Evolutionary conservation across 2,888 invertebrate species (phyloP).

Genomic region (Cantharis flavilabris): DNA sequence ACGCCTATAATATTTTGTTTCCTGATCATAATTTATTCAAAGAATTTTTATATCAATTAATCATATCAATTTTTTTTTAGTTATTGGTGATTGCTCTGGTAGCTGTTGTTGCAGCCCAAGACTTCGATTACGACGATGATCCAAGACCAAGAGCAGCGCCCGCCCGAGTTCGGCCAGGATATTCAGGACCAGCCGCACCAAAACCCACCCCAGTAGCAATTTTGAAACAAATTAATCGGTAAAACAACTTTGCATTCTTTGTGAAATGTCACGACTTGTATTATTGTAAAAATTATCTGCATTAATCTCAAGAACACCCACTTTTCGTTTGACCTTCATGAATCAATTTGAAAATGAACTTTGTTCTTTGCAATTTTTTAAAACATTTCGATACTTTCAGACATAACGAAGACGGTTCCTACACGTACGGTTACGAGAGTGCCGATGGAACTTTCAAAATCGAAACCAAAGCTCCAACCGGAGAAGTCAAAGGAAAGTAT

Average conservation of each 20-base stretch:
- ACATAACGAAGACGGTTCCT: constrained; percentile 88
- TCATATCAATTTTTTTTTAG: constrained; percentile 4
- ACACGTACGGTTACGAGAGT: constrained; percentile 88
- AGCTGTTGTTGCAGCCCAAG: constrained; percentile 60
- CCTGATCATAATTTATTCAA: background rate
- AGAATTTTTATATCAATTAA: background rate
- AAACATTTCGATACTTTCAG: constrained; percentile 52
- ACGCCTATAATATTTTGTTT: background rate
- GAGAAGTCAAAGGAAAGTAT: constrained; percentile 89
- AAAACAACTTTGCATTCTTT: constrained; percentile 19
- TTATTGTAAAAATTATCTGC: background rate
- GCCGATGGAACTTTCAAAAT: constrained; percentile 90
- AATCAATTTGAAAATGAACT: background rate
- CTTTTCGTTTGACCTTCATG: background rate
- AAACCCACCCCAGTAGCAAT: constrained; percentile 75
- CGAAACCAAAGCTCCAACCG: constrained; percentile 79
- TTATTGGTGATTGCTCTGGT: constrained; percentile 34
- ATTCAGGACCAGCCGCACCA: constrained; percentile 50
- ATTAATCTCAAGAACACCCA: background rate
- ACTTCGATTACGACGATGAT: constrained; percentile 57
- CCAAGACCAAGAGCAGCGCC: constrained; percentile 56
- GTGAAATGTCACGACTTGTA: background rate
- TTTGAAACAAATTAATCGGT: constrained; percentile 86
- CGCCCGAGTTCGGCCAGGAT: constrained; percentile 52
- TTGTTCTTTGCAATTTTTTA: background rate